Evolutionary conservation across 2,888 invertebrate genomes (phyloP).

Genomic region (Perizoma affinitatum): DNA sequence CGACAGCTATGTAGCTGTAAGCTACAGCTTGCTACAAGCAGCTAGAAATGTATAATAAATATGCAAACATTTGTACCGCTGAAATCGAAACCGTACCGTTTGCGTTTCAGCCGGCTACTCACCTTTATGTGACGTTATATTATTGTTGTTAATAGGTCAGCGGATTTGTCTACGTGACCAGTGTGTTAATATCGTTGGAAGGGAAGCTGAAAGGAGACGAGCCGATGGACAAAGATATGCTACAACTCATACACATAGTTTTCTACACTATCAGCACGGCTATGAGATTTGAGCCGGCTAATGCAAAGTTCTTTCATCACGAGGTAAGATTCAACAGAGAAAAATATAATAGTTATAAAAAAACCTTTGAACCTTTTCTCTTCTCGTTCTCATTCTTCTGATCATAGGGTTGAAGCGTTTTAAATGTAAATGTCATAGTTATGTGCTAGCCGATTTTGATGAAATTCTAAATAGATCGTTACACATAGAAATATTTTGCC

Average conservation of each 20-base stretch:
- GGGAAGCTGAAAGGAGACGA: slow-evolving; percentile 86
- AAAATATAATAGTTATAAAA: not conserved
- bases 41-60: too few relatives aligned
- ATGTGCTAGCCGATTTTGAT: too few relatives aligned
- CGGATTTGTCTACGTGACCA: slow-evolving; percentile 98
- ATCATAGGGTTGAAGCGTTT: too few relatives aligned
- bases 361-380: not conserved
- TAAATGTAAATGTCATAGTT: too few relatives aligned
- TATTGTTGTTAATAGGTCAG: slow-evolving; percentile 84
- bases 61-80: too few relatives aligned
- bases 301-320: slow-evolving; percentile 98
- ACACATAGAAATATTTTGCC: too few relatives aligned
- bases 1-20: too few relatives aligned
- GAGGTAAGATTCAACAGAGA: slow-evolving; percentile 84
- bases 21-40: too few relatives aligned
- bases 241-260: slow-evolving; percentile 92
- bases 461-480: too few relatives aligned
- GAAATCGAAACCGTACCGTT: too few relatives aligned
- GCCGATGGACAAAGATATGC: slow-evolving; percentile 84
- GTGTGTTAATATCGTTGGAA: slow-evolving; percentile 96
- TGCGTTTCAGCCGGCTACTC: too few relatives aligned
- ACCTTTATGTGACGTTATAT: slow-evolving; percentile 1
- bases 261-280: slow-evolving; percentile 98
- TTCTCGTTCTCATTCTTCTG: too few relatives aligned
- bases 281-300: slow-evolving; percentile 99